phyloP scores from a whole-genome alignment of 2,888 invertebrate species.

The Erpobdella octoculata region DNA sequence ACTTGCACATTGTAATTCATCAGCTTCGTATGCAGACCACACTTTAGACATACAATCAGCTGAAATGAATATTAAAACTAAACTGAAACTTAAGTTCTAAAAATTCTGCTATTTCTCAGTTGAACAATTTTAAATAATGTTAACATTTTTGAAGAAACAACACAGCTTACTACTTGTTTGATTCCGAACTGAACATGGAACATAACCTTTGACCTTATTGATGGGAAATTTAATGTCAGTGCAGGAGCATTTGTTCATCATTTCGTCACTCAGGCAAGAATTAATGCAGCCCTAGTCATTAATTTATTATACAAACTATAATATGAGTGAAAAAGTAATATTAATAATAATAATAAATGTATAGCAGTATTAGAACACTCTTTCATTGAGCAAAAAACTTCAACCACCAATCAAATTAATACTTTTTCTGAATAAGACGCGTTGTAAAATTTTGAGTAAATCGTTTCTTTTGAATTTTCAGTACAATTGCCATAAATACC shows the following conservation, averaged over 20 bases:
- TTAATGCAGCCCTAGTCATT: slow-evolving; percentile 14
- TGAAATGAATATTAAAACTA: not conserved
- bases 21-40: not conserved
- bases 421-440: slow-evolving; percentile 14
- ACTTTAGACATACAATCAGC: not conserved
- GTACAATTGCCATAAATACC: slow-evolving; percentile 16
- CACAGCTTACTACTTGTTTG: too few relatives aligned
- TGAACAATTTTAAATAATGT: too few relatives aligned
- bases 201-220: not conserved
- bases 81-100: not conserved
- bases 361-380: not conserved
- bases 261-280: slow-evolving; percentile 15
- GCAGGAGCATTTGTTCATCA: slow-evolving; percentile 10
- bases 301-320: not conserved
- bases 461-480: not conserved
- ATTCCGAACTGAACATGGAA: too few relatives aligned
- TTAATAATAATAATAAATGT: not conserved
- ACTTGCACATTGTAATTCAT: not conserved
- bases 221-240: slow-evolving; percentile 18
- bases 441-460: slow-evolving; percentile 17
- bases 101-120: too few relatives aligned
- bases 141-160: too few relatives aligned
- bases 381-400: not conserved
- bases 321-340: not conserved
- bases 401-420: not conserved